A percentile compares a stretch with the other conserved stretches of the same genome.
These are phyloP conservation scores for Lineus longissimus DNA, from an alignment of 1,140 invertebrate species.

Conservation along the genomic window DNA sequence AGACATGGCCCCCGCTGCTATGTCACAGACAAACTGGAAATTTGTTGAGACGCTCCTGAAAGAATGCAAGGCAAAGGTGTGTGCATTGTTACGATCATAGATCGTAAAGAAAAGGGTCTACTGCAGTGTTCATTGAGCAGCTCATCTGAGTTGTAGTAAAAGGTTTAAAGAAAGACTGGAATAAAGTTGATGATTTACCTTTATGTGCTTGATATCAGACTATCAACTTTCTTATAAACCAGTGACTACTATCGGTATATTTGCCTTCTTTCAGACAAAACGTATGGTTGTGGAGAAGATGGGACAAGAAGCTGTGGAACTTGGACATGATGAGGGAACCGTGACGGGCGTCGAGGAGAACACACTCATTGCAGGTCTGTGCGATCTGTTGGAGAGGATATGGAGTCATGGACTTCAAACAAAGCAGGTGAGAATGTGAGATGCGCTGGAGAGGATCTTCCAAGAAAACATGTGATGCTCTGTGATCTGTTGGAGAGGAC, in stretches of 20 bases:
- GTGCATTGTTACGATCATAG: neutral
- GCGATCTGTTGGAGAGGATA: constrained; percentile 93
- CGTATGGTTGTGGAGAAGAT: constrained; percentile 97
- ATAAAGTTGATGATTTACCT: too few relatives aligned
- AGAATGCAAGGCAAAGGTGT: constrained; percentile 70
- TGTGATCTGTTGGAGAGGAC: too few relatives aligned
- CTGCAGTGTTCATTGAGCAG: too few relatives aligned
- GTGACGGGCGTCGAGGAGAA: constrained; percentile 85
- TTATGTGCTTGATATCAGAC: too few relatives aligned
- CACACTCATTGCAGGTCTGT: constrained; percentile 93
- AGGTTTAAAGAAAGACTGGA: too few relatives aligned
- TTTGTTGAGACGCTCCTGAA: constrained; percentile 92
- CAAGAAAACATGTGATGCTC: too few relatives aligned
- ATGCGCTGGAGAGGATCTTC: too few relatives aligned
- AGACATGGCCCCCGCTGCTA: constrained; percentile 47
- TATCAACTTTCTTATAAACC: too few relatives aligned
- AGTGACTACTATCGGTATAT: too few relatives aligned
- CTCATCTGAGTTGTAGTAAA: too few relatives aligned
- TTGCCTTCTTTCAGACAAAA: constrained; percentile 74
- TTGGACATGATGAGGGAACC: constrained; percentile 68
- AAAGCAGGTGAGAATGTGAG: constrained; percentile 70
- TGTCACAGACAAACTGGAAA: constrained; percentile 94
- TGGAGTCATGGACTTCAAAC: constrained; percentile 96
- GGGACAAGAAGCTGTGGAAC: constrained; percentile 80
- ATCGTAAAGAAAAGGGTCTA: too few relatives aligned